phyloP scores from a whole-genome alignment of 2,797 vertebrate species.

The Acrocephalus scirpaceus region DNA sequence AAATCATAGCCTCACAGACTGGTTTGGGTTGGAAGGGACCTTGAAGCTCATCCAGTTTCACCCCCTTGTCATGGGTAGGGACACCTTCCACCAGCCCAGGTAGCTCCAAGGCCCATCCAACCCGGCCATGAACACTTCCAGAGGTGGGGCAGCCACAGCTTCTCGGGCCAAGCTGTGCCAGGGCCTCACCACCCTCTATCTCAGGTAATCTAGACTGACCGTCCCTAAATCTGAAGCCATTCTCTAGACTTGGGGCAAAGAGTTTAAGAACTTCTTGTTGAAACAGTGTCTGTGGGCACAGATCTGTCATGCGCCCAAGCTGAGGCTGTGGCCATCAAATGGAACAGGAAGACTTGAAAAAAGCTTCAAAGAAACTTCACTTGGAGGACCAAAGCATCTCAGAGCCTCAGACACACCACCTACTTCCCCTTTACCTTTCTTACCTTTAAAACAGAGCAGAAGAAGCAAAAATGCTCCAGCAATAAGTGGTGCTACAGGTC shows the following conservation, averaged over 20 bases:
- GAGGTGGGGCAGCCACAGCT: neutral
- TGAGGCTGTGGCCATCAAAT: neutral
- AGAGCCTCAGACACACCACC: neutral
- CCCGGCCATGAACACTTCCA: neutral
- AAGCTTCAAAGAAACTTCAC: neutral
- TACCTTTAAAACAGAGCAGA: neutral
- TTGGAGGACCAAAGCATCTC: neutral
- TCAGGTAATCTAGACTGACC: neutral
- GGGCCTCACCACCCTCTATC: neutral
- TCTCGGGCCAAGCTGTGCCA: neutral
- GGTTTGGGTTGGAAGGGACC: neutral
- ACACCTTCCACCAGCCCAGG: neutral
- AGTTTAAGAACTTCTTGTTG: neutral
- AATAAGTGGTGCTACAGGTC: neutral
- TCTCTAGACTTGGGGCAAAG: neutral
- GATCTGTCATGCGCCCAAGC: fast-evolving
- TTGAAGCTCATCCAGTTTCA: neutral
- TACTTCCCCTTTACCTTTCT: neutral
- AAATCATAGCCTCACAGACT: neutral
- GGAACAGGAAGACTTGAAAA: neutral
- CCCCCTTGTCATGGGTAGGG: neutral
- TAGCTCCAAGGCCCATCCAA: neutral
- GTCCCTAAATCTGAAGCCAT: neutral
- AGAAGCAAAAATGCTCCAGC: neutral
- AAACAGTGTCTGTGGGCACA: fast-evolving